phyloP scores from a whole-genome alignment of 1,140 invertebrate genomes.

The Temnothorax longispinosus region DNA sequence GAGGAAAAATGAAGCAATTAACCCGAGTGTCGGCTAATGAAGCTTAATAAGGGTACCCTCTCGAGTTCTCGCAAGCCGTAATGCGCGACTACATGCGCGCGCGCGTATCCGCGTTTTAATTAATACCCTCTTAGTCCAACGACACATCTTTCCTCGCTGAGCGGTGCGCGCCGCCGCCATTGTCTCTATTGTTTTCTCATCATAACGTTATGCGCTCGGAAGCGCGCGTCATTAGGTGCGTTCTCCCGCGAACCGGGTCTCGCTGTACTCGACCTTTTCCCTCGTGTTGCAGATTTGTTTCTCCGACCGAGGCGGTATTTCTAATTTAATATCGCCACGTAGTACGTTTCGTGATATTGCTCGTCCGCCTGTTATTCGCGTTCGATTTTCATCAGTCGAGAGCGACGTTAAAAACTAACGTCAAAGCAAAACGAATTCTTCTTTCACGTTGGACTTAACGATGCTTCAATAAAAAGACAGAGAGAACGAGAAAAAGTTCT shows the following conservation, averaged over 20 bases:
- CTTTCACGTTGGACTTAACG: background rate
- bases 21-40: conserved; percentile 61
- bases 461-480: background rate
- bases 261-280: background rate
- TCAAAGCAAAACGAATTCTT: background rate
- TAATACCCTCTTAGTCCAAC: conserved; percentile 58
- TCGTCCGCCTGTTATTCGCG: background rate
- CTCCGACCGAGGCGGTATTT: background rate
- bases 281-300: background rate
- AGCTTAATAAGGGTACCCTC: conserved; percentile 60
- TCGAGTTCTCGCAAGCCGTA: conserved; percentile 42
- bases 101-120: conserved; percentile 47
- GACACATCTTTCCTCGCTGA: conserved; percentile 21
- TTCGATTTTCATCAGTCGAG: background rate
- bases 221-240: conserved; percentile 34
- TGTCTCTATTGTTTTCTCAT: conserved; percentile 57
- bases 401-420: background rate
- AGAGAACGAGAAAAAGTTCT: background rate
- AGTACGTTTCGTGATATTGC: background rate
- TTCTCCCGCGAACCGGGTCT: background rate
- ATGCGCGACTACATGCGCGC: background rate
- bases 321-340: conserved; percentile 24
- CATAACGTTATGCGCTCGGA: conserved; percentile 41
- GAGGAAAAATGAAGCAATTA: conserved; percentile 66
- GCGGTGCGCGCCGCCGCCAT: conserved; percentile 2